Base-by-base conservation (phyloP, 2,888 invertebrate species). In the Zonitis immaculata region DNA sequence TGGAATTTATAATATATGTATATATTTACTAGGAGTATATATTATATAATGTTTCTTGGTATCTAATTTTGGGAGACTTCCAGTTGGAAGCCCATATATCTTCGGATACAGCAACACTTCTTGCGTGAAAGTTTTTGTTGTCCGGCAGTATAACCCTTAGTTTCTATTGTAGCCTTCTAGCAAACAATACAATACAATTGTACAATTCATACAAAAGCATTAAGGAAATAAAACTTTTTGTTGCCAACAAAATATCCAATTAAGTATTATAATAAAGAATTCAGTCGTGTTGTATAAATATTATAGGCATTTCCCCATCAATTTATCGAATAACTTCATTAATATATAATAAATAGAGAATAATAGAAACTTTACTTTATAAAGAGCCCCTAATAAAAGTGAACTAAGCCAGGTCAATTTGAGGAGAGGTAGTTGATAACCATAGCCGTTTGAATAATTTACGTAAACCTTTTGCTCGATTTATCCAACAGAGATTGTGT, bases 91-190 rank as follows among this genome's bases (percentile, higher is more conserved):
- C 65, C 64, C 59, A 67, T 69, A 70, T 69, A 70, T 68, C 64
- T 65, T 62, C 57, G 62, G 65, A 63, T 63, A 68, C 65, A 63
- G 65, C 66, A 64, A 62, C 60, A 63, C 67, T 68, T 70, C 68
- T 66, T 68, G 68, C 62, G 59, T 60, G 63, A 55, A 60, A 54
- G 65, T 70, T 70, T 70, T 69, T 70, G 68, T 66, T 65, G 62
- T 55, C 57, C 59, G 60, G 58, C 58, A 62, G 66, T 57, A 58
- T 65, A 66, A 66, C 63, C 65, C 65, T 62, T 64, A 63, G 63
- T 61, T 66, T 65, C 66, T 61, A 66, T 66, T 67, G 65, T 65
- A 67, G 66, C 62, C 67, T 63, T 64, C 65, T 66, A 66, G 65
- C 63, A 55, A 60, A 64, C 62, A 65, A 66, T 63, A 68, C 65